Conservation (phyloP, 1,140 invertebrate genomes). For the Scaptomyza hsui region DNA sequence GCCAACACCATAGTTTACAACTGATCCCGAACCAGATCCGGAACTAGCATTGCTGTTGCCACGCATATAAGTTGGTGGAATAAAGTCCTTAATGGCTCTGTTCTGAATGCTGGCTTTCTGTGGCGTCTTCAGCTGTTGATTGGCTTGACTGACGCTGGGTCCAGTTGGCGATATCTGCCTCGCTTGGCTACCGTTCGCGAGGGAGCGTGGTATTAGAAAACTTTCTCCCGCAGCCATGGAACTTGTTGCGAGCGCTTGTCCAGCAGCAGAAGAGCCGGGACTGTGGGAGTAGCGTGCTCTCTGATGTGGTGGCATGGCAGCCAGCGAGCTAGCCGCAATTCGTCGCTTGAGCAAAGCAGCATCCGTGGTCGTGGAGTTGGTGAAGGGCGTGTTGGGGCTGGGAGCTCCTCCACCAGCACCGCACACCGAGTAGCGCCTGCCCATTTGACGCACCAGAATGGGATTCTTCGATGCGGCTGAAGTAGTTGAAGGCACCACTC, state of each 20-base stretch:
- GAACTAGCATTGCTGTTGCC: not conserved
- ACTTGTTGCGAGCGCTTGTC: not conserved
- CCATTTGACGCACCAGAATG: conserved; percentile 40
- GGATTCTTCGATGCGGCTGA: conserved; percentile 7
- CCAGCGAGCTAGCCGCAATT: conserved; percentile 1
- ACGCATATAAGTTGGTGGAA: conserved; percentile 32
- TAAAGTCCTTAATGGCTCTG: conserved; percentile 40
- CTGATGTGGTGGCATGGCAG: conserved; percentile 29
- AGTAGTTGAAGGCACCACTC: not conserved
- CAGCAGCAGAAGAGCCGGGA: not conserved
- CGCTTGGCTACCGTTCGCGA: not conserved
- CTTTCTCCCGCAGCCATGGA: conserved; percentile 22
- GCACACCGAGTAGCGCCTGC: conserved; percentile 57
- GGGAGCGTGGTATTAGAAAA: conserved; percentile 25
- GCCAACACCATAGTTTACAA: not conserved
- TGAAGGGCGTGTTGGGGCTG: conserved; percentile 3
- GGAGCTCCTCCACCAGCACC: conserved; percentile 36
- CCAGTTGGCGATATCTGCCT: conserved; percentile 37
- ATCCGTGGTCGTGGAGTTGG: not conserved
- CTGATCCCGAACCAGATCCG: too few species aligned
- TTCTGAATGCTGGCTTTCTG: conserved; percentile 58
- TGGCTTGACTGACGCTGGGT: not conserved
- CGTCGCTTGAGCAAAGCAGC: conserved; percentile 49
- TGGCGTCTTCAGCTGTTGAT: conserved; percentile 42
- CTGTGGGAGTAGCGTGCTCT: conserved; percentile 48